Evolutionary conservation across 2,113 vertebrate genomes (phyloP), one percentile per base, ranked within the genome.

Genomic region (Paralichthys olivaceus): DNA sequence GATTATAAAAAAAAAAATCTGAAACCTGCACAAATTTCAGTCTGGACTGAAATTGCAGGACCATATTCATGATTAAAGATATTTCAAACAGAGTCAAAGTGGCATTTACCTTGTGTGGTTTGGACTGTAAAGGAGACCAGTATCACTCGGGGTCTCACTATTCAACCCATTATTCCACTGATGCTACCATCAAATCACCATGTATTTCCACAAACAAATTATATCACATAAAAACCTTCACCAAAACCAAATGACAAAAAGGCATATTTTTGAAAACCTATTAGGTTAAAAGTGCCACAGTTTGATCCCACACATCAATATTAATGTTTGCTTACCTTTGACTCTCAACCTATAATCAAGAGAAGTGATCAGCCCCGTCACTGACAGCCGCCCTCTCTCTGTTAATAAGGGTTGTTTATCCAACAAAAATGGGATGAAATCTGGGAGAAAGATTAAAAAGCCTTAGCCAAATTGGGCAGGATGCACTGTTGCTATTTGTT

Each of bases 401-500:
- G n/a, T 83, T 88, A 89, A 86, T 90, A 90, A 88, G 71, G 87
- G 29, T 34, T 65, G 63, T 76, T 80, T 64, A 75, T 83, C 81
- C 65, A 51, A 86, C 87, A 86, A 89, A 92, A 87, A 89, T 83
- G 87, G 87, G 47, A 65, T 80, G 26, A 47, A 79, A 80, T 77
- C 84, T 69, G 60, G 54, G 63, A 79, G 62, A 85, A 87, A 82
- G 63, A 72, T 84, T 71, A 66, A 80, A 91, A 83, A 49, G 63
- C 53, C 0, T 70, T 67, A 64, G 86, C 73, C 69, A 84, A 80
- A 84, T 80, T 85, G 65, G 86, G 65, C 69, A 51, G 56, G 37
- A 61, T 59, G 55, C 29, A 28, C 65, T 67, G 84, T 69, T 79
- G 80, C 89, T 88, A 89, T 90, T 89, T 84, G 85, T 83, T 90